phyloP scores from a whole-genome alignment of 2,113 vertebrate genomes.

The Sander vitreus region DNA sequence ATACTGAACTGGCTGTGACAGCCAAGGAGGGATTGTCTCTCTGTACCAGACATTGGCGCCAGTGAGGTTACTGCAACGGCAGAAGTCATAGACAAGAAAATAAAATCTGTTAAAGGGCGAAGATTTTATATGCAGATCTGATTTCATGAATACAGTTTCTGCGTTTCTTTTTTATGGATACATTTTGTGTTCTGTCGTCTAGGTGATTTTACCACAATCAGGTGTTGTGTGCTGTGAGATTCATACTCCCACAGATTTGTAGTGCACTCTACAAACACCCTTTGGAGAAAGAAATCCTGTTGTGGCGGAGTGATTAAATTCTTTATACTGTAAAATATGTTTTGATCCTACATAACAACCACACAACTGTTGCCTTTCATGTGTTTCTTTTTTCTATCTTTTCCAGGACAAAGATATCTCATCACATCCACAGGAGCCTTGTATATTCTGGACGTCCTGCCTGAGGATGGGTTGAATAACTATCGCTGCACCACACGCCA shows the following conservation, averaged over 20 bases:
- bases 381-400: constrained; percentile 14
- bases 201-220: neutral
- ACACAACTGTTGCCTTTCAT: constrained; percentile 23
- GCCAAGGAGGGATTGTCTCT: constrained; percentile 54
- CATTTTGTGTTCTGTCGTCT: neutral
- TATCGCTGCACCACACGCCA: constrained; percentile 98
- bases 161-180: neutral
- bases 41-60: constrained; percentile 36
- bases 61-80: constrained; percentile 35
- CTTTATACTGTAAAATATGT: constrained; percentile 17
- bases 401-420: constrained; percentile 97
- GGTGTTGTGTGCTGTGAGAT: constrained; percentile 21
- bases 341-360: constrained; percentile 31
- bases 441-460: constrained; percentile 99
- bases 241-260: constrained; percentile 7
- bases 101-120: constrained; percentile 33
- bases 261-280: neutral
- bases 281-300: constrained; percentile 32
- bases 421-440: constrained; percentile 99
- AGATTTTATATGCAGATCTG: constrained; percentile 20
- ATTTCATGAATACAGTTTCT: constrained; percentile 15
- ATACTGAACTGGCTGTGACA: constrained; percentile 58
- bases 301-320: constrained; percentile 19
- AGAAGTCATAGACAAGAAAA: constrained; percentile 36
- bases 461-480: constrained; percentile 98